Base-by-base conservation (phyloP, 2,888 invertebrate genomes). In the Exephanes ischioxanthus region DNA sequence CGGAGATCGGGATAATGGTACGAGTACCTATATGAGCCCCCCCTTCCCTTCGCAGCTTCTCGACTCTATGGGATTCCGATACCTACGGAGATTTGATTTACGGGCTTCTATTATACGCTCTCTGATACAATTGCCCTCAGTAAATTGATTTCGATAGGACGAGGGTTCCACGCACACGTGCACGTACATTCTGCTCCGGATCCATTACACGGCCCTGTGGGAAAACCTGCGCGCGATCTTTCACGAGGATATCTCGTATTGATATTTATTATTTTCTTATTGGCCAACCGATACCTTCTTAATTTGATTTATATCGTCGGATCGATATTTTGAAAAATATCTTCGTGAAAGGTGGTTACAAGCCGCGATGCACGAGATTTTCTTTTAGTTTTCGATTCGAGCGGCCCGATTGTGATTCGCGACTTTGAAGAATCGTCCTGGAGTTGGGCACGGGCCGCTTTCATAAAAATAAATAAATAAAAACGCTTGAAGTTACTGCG, bases 1-100 rank as follows among this genome's bases (percentile, higher is more conserved):
- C 58, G 33, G 22, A 58, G 55, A 63, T 73, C 45, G 67, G 58
- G 66, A 81, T 81, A 78, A 81, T 84, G 67, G 61, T 77, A 78
- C 68, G 73, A 85, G 63, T 81, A 63, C 68, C 63, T 75, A 41
- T 76, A 71, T 51, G 58, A 48, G 61, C 53, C 30, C 55, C n/a
- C 9, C 48, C 14, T 68, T 33, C 58, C 71, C 26, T 14, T 22
- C 63, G 22, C 67, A 51, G 75, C 66, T 77, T 78, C 75, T 30
- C 53, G 53, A 53, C 66, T 76, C 79, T 75, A 45, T 80, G 78
- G 85, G 82, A 85, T 85, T 79, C 82, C 85, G 82, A 79, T 85
- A 78, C 68, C 63, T 53, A 63, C 81, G 71, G 83, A 88, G 88
- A 86, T 87, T 87, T 88, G 87, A 85, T 87, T 87, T 86, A 86